Evolutionary conservation across 2,797 vertebrate genomes (phyloP), one percentile per base, ranked within the genome.

Genomic region (Spheniscus humboldti): DNA sequence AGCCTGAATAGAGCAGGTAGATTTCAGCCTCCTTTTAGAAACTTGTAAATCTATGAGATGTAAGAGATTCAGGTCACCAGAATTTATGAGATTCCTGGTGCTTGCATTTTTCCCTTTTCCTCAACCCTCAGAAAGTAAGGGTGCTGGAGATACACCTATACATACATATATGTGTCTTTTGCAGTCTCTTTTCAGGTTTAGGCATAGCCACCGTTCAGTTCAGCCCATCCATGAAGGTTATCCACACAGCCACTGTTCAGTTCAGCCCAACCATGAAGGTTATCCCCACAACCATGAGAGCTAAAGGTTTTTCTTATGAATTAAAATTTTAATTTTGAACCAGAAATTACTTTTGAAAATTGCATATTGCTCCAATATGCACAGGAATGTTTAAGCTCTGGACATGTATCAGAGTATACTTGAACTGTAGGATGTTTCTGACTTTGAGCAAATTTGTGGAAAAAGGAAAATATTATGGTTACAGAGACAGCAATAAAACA

Each of bases 81-180:
- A 76, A 91, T 12, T 89, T 59, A 68, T 18, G 30, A 92, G 23
- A 66, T 67, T 69, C 33, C 43, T 12, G 3, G 6, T 62, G 33
- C 9, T 85, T 1, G 0, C 6, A 7, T 68, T 83, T 87, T 59
- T 4, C 9, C 11, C 28, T 77, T 56, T 82, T 88, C 43, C 9
- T 67, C 52, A 69, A 19, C 13, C 6, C 1, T 6, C 5, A 37
- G 47, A 37, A 81, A 72, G 4, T 25, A 77, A 59, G 22, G 37
- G 4, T 13, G n/a, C 7, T 45, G 43, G 10, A 74, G 18, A 53
- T 28, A 63, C 5, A 39, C 4, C 6, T 79, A 6, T 18, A 45
- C 4, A 52, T 4, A 50, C 0, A 0, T n/a, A 11, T 6, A 25
- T 1, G 2, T 33, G 9, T 69, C 19, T 74, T 86, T 37, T 48